phyloP scores from a whole-genome alignment of 2,797 vertebrate genomes.

The Balearica regulorum region DNA sequence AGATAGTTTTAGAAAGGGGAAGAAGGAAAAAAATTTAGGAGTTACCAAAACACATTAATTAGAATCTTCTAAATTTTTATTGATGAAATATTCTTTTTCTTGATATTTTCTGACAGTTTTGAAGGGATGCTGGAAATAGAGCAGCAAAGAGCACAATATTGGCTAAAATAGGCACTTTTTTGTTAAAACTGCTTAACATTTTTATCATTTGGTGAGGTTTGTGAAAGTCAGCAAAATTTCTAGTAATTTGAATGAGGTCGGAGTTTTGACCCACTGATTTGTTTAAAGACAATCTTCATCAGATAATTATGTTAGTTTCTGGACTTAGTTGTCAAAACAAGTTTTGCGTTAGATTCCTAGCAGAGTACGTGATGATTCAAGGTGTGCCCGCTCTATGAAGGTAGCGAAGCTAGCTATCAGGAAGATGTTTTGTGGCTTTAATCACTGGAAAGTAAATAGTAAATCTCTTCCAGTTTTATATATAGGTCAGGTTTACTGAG shows the following conservation, averaged over 20 bases:
- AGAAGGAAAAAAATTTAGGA: not conserved
- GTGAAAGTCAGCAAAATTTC: not conserved
- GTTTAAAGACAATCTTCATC: not conserved
- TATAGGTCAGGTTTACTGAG: not conserved
- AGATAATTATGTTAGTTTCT: not conserved
- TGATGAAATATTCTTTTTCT: not conserved
- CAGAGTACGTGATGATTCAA: not conserved
- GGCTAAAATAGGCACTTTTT: rapidly evolving
- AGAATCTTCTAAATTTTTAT: not conserved
- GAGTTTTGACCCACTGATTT: not conserved
- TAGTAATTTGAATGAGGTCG: not conserved
- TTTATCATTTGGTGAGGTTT: not conserved
- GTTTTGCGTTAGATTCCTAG: constrained; percentile 9
- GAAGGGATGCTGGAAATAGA: not conserved
- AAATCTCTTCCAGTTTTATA: not conserved
- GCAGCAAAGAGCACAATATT: not conserved
- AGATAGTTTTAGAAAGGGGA: not conserved
- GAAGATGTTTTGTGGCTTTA: constrained; percentile 38
- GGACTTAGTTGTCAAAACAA: not conserved
- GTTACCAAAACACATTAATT: not conserved
- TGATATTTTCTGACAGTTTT: not conserved
- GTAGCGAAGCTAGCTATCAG: constrained; percentile 35
- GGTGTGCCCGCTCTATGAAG: constrained; percentile 1
- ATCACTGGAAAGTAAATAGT: constrained; percentile 43
- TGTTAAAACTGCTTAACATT: not conserved